Conservation (phyloP, 2,888 invertebrate genomes). For the Bhutanitis thaidina region DNA sequence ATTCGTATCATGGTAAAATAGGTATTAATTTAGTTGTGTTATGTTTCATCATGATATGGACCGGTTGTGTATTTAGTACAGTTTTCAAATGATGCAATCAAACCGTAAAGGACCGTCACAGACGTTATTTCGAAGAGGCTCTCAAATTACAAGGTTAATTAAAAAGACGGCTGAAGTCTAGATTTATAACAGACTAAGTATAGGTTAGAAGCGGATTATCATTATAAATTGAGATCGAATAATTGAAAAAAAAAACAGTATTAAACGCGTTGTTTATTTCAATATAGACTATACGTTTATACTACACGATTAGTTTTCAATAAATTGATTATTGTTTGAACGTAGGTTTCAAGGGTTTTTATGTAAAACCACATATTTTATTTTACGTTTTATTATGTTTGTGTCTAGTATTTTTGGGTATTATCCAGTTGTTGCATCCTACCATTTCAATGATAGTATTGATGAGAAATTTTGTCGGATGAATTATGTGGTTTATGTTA, state of each 20-base stretch:
- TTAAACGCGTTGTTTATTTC: too few species aligned
- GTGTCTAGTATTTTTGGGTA: too few species aligned
- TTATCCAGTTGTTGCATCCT: too few species aligned
- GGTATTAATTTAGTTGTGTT: slow-evolving; percentile 7
- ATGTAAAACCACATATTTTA: too few species aligned
- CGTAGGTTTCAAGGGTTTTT: too few species aligned
- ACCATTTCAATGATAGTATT: too few species aligned
- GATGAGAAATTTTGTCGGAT: too few species aligned
- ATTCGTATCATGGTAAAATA: background rate
- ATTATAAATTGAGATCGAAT: background rate
- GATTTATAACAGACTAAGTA: slow-evolving; percentile 3
- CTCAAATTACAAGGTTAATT: slow-evolving; percentile 17
- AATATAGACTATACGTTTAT: too few species aligned
- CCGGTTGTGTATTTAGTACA: slow-evolving; percentile 20
- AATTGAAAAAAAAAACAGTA: background rate
- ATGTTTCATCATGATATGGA: slow-evolving; percentile 23
- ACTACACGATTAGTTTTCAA: too few species aligned
- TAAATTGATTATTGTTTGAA: too few species aligned
- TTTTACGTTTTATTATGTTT: too few species aligned
- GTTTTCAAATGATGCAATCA: slow-evolving; percentile 13
- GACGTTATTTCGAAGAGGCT: background rate
- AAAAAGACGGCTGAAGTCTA: slow-evolving; percentile 11
- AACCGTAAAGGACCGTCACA: slow-evolving; percentile 16
- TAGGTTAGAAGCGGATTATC: background rate
- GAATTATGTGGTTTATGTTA: too few species aligned